Conservation (phyloP, 92 coral and sea anemone genomes). For the Epizoanthus fatuus region DNA sequence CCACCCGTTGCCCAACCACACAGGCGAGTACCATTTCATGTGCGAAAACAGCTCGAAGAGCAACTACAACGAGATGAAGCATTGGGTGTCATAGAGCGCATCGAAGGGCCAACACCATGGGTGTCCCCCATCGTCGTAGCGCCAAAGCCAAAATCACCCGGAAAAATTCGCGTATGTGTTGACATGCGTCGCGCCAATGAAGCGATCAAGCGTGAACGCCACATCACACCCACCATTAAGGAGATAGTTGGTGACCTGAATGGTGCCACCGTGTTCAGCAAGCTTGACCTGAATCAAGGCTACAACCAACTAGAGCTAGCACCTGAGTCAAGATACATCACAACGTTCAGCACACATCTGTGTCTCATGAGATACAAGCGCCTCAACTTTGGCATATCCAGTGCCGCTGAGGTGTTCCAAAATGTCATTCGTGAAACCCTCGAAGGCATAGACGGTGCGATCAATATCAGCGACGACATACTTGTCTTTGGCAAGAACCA, state of each 20-base stretch:
- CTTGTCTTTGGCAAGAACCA: constrained; percentile 33
- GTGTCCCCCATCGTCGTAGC: constrained; percentile 52
- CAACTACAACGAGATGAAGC: constrained; percentile 48
- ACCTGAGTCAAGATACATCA: constrained; percentile 62
- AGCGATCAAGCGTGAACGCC: constrained; percentile 43
- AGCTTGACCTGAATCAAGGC: constrained; percentile 27
- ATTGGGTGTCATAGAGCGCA: constrained; percentile 43
- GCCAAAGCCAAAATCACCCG: constrained; percentile 47
- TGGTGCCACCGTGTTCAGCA: constrained; percentile 47
- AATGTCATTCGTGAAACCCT: constrained; percentile 55
- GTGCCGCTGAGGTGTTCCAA: constrained; percentile 51
- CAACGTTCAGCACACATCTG: constrained; percentile 58
- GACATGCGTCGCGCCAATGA: constrained; percentile 44
- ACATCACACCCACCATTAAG: constrained; percentile 46
- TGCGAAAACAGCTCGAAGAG: constrained; percentile 41
- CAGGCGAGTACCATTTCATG: constrained; percentile 42
- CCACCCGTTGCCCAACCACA: constrained; percentile 39
- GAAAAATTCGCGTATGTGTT: constrained; percentile 50
- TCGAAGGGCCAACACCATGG: constrained; percentile 52
- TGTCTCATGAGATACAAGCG: constrained; percentile 51
- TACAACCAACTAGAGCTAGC: constrained; percentile 36
- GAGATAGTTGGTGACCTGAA: constrained; percentile 51
- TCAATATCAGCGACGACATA: constrained; percentile 69
- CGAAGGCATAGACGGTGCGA: constrained; percentile 43
- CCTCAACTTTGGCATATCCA: constrained; percentile 57